phyloP scores from a whole-genome alignment of 1,140 invertebrate genomes.

The Gryllus bimaculatus region DNA sequence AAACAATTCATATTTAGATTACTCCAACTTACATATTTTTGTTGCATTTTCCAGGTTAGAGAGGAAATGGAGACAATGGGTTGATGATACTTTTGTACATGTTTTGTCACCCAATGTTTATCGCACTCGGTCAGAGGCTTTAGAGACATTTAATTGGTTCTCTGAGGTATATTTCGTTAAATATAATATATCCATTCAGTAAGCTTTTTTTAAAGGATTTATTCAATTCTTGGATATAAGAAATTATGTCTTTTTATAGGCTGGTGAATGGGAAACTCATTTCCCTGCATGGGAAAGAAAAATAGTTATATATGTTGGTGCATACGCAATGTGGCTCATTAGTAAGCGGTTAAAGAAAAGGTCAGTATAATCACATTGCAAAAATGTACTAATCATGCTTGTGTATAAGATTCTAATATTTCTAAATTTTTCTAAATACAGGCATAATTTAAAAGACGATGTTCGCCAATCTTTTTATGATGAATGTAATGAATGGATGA shows the following conservation, averaged over 20 bases:
- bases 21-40: constrained; percentile 9
- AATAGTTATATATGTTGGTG: constrained; percentile 88
- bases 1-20: no score
- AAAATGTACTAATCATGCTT: background rate
- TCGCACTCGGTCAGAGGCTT: constrained; percentile 68
- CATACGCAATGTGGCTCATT: constrained; percentile 87
- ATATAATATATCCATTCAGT: background rate
- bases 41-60: constrained; percentile 59
- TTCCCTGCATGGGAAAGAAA: constrained; percentile 78
- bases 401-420: no score
- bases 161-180: constrained; percentile 47
- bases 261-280: constrained; percentile 83
- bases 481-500: constrained; percentile 72
- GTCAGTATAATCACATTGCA: constrained; percentile 33
- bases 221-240: background rate
- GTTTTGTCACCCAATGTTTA: constrained; percentile 96
- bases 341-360: constrained; percentile 80
- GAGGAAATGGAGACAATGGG: constrained; percentile 91
- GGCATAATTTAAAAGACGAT: constrained; percentile 77
- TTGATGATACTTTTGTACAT: constrained; percentile 83
- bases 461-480: constrained; percentile 85
- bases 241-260: constrained; percentile 32
- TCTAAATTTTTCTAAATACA: constrained; percentile 28
- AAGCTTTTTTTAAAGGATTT: no score
- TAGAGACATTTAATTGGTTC: constrained; percentile 88